Conservation (phyloP, 2,888 invertebrate species). For the Cephus sareptanus region DNA sequence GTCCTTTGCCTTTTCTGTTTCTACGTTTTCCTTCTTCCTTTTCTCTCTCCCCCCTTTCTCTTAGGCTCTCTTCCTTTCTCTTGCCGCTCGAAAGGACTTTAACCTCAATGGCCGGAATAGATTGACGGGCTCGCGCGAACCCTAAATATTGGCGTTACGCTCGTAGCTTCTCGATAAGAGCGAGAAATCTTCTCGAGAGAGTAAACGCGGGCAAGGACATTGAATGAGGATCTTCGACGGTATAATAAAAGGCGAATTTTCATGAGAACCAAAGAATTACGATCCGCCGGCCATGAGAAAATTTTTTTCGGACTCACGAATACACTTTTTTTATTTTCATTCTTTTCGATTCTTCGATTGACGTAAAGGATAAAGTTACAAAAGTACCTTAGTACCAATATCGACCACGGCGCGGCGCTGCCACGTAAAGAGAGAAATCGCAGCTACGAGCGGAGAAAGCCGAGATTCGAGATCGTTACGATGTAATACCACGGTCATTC, state of each 20-base stretch:
- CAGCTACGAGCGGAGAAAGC: neutral
- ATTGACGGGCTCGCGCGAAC: neutral
- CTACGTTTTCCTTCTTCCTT: neutral
- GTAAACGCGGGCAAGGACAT: neutral
- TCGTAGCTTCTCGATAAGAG: neutral
- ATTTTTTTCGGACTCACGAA: neutral
- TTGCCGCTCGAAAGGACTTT: neutral
- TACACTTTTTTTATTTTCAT: neutral
- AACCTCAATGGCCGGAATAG: neutral
- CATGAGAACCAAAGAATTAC: neutral
- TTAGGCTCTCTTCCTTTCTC: neutral
- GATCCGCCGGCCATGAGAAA: neutral
- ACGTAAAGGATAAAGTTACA: neutral
- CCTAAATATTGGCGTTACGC: neutral
- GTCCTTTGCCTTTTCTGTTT: neutral
- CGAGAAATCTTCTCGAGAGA: neutral
- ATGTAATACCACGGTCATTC: constrained; percentile 35
- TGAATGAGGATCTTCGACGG: neutral
- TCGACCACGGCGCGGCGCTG: neutral
- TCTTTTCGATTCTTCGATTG: neutral
- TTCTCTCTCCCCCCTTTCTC: neutral
- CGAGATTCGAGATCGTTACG: constrained; percentile 37
- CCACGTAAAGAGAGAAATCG: neutral
- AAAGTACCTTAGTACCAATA: neutral
- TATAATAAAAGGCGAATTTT: neutral